Evolutionary conservation across 2,888 invertebrate genomes (phyloP).

Genomic region (Campoplex capitator): DNA sequence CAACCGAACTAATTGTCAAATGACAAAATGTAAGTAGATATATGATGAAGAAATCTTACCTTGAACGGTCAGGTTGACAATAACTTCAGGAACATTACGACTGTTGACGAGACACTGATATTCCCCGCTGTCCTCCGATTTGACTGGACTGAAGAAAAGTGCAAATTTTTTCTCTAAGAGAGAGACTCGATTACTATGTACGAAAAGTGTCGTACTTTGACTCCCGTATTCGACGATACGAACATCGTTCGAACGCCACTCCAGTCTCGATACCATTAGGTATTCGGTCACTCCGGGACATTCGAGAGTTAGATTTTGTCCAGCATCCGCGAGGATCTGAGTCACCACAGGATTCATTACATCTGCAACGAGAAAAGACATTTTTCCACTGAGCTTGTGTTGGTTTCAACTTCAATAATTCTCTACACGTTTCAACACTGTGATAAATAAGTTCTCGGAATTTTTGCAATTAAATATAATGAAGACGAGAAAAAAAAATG

Average conservation of each 20-base stretch:
- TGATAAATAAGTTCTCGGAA: background rate
- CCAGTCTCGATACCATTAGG: slow-evolving; percentile 88
- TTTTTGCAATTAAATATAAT: background rate
- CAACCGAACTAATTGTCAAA: background rate
- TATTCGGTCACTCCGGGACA: slow-evolving; percentile 90
- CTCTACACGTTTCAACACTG: background rate
- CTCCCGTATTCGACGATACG: slow-evolving; percentile 86
- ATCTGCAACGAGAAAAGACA: slow-evolving; percentile 85
- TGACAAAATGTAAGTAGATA: background rate
- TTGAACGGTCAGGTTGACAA: slow-evolving; percentile 89
- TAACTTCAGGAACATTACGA: slow-evolving; percentile 88
- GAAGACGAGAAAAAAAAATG: background rate
- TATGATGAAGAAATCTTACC: slow-evolving; percentile 84
- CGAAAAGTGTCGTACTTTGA: slow-evolving; percentile 86
- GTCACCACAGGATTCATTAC: slow-evolving; percentile 87
- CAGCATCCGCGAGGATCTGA: slow-evolving; percentile 88
- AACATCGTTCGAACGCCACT: slow-evolving; percentile 86
- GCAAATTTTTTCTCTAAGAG: slow-evolving; percentile 87
- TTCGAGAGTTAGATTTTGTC: slow-evolving; percentile 88
- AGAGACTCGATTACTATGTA: slow-evolving; percentile 86
- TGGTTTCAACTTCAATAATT: background rate
- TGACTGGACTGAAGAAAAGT: slow-evolving; percentile 88
- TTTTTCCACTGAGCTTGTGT: background rate
- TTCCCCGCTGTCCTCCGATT: slow-evolving; percentile 88
- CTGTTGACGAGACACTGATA: slow-evolving; percentile 90